Evolutionary conservation across 2,888 invertebrate species (phyloP).

Genomic region (Gibbula magus): DNA sequence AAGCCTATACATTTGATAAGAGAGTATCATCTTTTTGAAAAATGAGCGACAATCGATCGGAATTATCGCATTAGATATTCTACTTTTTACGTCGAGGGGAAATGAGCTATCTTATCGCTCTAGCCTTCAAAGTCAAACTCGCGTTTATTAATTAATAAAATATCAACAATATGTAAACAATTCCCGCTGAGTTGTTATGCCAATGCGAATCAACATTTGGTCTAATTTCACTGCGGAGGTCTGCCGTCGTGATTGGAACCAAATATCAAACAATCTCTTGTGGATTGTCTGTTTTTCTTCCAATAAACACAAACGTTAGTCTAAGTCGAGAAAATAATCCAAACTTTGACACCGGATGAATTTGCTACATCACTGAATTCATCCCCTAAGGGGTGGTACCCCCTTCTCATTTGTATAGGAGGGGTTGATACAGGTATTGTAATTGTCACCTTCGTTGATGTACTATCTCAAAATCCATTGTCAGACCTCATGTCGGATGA

Average conservation of each 20-base stretch:
- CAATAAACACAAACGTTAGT: background rate
- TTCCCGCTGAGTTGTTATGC: background rate
- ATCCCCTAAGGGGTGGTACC: background rate
- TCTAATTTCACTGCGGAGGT: background rate
- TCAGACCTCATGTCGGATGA: constrained; percentile 1
- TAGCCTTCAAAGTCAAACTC: background rate
- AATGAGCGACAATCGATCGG: constrained; percentile 5
- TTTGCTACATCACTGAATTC: constrained; percentile 12
- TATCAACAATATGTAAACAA: background rate
- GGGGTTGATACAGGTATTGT: constrained; percentile 4
- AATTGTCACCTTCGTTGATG: constrained; percentile 12
- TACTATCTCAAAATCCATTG: constrained; percentile 14
- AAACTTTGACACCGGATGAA: constrained; percentile 25
- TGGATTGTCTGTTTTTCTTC: constrained; percentile 6
- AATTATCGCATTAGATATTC: background rate
- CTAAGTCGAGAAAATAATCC: constrained; percentile 10
- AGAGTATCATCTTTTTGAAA: constrained; percentile 12
- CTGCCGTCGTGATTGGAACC: background rate
- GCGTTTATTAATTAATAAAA: constrained; percentile 25
- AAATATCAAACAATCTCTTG: constrained; percentile 16
- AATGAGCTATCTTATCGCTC: background rate
- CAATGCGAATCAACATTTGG: background rate
- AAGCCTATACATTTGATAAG: background rate
- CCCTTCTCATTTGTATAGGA: background rate
- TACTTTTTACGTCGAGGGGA: background rate